Percentiles rank a stretch among this genome's conserved stretches.
Evolutionary conservation across 2,113 vertebrate genomes (phyloP).

Genomic region (Ammodytes dubius): DNA sequence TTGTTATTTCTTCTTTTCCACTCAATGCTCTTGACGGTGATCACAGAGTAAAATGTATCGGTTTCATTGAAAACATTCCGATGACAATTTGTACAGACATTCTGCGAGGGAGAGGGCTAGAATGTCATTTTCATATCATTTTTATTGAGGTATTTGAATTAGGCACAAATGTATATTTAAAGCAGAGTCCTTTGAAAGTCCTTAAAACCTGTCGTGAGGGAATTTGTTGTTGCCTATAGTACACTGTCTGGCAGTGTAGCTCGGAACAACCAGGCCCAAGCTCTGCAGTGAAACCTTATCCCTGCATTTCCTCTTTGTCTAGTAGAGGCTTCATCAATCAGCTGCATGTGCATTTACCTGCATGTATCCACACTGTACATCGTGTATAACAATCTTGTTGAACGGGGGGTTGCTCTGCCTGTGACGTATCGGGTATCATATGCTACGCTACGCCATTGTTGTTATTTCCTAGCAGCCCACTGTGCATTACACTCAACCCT

Average conservation of each 20-base stretch:
- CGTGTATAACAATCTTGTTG: background rate
- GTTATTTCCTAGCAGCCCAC: constrained; percentile 33
- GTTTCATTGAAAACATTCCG: background rate
- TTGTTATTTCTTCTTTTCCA: background rate
- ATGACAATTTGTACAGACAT: background rate
- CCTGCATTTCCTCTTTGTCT: constrained; percentile 14
- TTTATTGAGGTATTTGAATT: background rate
- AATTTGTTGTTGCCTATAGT: background rate
- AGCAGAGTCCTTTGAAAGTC: background rate
- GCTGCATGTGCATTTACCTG: background rate
- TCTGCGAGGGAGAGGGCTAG: background rate
- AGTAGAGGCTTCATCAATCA: background rate
- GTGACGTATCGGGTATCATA: constrained; percentile 38
- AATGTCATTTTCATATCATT: too few relatives aligned
- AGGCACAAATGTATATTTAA: background rate
- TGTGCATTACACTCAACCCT: constrained; percentile 18
- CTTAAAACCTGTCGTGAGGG: background rate
- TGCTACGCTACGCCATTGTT: constrained; percentile 26
- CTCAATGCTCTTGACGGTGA: background rate
- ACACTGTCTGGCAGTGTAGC: background rate
- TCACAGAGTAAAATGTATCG: background rate
- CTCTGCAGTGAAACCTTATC: constrained; percentile 32
- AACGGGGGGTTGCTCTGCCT: background rate
- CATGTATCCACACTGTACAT: background rate
- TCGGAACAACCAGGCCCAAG: background rate